A percentile compares a stretch with the other conserved stretches of the same genome.
phyloP scores from a whole-genome alignment of 2,113 vertebrate species.

The Menidia beryllina region DNA sequence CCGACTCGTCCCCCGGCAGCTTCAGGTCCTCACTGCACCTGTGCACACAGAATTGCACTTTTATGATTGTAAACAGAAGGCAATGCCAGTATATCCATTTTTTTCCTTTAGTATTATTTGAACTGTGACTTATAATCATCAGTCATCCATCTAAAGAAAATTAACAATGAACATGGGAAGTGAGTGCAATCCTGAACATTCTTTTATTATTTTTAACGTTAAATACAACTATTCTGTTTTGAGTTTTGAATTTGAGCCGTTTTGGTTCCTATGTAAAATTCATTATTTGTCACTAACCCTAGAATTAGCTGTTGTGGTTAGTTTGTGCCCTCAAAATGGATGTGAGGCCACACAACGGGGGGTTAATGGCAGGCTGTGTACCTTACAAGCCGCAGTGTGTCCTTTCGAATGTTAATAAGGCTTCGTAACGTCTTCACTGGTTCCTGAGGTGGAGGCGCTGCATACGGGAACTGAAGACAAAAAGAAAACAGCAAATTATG shows the following conservation, averaged over 20 bases:
- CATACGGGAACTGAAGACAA: conserved; percentile 91
- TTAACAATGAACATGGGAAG: not conserved
- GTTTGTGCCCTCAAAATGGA: conserved; percentile 22
- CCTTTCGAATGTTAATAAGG: conserved; percentile 97
- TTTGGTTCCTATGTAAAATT: not conserved
- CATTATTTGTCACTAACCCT: conserved; percentile 11
- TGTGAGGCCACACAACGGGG: not conserved
- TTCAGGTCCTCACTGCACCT: conserved; percentile 95
- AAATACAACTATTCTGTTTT: no score
- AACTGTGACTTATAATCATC: not conserved
- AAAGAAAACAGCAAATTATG: conserved; percentile 55
- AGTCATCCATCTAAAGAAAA: not conserved
- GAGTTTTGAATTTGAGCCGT: no score
- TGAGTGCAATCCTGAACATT: not conserved
- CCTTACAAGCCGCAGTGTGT: conserved; percentile 94
- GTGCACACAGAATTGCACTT: not conserved
- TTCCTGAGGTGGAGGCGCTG: conserved; percentile 96
- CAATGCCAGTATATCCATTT: not conserved
- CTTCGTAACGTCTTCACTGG: conserved; percentile 97
- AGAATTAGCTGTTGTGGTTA: conserved; percentile 7
- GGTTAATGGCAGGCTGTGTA: conserved; percentile 69
- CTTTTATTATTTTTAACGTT: not conserved
- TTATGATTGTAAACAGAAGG: not conserved
- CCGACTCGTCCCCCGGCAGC: conserved; percentile 85
- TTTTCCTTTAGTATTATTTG: not conserved